Percentiles rank a stretch among this genome's conserved stretches.
phyloP scores from a whole-genome alignment of 2,888 invertebrate genomes.

The Rhaphigaster nebulosa region DNA sequence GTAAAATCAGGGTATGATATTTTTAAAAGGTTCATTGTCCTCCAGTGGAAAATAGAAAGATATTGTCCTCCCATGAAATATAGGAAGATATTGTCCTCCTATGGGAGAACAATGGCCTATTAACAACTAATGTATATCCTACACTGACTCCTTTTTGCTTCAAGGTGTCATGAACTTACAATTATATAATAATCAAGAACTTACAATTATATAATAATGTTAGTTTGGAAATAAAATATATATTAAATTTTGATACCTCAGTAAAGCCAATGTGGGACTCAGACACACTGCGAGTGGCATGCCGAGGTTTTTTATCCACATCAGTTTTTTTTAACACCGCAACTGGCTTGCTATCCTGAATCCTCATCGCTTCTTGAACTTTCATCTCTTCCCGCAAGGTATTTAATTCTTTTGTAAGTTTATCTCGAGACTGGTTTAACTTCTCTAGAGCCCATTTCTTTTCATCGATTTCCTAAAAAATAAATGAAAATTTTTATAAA shows the following conservation, averaged over 20 bases:
- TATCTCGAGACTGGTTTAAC: conserved; percentile 64
- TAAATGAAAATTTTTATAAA: neutral
- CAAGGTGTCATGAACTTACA: no score
- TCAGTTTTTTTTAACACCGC: conserved; percentile 74
- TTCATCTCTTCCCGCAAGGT: conserved; percentile 66
- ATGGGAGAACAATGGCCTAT: no score
- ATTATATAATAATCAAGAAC: no score
- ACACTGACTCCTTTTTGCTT: no score
- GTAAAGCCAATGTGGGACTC: conserved; percentile 29
- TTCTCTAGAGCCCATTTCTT: conserved; percentile 65
- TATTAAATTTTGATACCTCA: neutral
- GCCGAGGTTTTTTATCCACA: conserved; percentile 72
- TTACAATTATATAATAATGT: no score
- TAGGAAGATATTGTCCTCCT: no score
- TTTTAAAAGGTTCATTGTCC: no score
- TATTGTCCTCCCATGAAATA: no score
- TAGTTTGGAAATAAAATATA: neutral
- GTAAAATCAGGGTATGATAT: no score
- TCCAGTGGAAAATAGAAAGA: no score
- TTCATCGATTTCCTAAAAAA: conserved; percentile 63
- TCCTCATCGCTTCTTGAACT: conserved; percentile 68
- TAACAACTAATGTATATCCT: no score
- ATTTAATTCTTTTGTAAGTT: conserved; percentile 66
- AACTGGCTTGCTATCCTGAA: conserved; percentile 72
- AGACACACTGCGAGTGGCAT: conserved; percentile 34